A percentile compares a stretch with the other conserved stretches of the same genome.
phyloP scores from a whole-genome alignment of 1,140 invertebrate genomes.

The Drosophila guanche region DNA sequence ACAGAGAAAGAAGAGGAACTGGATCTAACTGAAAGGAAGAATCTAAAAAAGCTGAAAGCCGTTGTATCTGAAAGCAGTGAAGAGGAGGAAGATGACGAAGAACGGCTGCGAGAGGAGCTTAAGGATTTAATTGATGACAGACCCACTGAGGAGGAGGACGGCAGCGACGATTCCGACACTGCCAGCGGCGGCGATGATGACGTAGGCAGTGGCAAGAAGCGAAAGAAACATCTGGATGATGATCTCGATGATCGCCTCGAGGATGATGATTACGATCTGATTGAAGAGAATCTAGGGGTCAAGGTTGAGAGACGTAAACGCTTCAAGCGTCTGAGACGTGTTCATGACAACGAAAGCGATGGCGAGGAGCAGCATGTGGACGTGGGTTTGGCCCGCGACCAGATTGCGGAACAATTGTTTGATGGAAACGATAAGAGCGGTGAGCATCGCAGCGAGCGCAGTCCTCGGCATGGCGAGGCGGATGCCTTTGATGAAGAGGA shows the following conservation, averaged over 20 bases:
- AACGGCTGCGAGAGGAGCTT: constrained; percentile 91
- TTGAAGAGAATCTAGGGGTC: constrained; percentile 99
- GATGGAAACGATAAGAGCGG: constrained; percentile 93
- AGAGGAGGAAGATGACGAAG: constrained; percentile 92
- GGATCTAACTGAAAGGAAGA: constrained; percentile 86
- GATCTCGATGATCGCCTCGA: constrained; percentile 96
- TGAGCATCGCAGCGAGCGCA: constrained; percentile 89
- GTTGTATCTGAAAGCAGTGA: constrained; percentile 87
- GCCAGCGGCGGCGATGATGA: constrained; percentile 85
- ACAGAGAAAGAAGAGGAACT: constrained; percentile 90
- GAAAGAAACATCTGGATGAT: constrained; percentile 92
- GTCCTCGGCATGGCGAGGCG: constrained; percentile 85
- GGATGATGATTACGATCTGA: constrained; percentile 98
- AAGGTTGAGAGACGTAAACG: constrained; percentile 95
- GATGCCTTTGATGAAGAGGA: constrained; percentile 91
- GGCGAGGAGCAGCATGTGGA: constrained; percentile 90
- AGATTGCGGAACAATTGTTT: constrained; percentile 95
- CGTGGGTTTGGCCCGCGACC: constrained; percentile 90
- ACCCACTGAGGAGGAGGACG: constrained; percentile 93
- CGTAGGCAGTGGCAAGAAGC: constrained; percentile 85
- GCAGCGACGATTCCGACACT: constrained; percentile 92
- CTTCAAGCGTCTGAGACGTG: constrained; percentile 92
- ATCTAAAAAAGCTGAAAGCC: constrained; percentile 86
- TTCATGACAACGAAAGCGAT: constrained; percentile 95
- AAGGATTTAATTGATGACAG: constrained; percentile 98